Evolutionary conservation across 2,888 invertebrate genomes (phyloP).

Genomic region (Electrophaes corylata): DNA sequence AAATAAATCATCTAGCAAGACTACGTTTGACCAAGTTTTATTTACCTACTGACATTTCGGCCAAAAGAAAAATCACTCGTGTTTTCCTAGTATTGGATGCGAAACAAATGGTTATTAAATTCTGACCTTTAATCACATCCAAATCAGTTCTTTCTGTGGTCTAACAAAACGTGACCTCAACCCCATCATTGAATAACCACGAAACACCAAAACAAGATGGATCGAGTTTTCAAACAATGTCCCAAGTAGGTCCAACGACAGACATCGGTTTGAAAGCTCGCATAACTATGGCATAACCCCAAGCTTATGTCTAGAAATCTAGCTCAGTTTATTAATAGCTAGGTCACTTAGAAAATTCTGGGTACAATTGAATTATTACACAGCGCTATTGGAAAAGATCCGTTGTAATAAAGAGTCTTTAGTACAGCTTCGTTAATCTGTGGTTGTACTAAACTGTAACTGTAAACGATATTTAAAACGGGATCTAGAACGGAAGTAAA

Average conservation of each 20-base stretch:
- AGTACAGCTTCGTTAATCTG: too few species aligned
- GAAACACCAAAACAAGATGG: neutral
- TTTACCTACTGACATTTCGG: too few species aligned
- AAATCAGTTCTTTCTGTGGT: neutral
- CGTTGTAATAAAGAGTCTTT: too few species aligned
- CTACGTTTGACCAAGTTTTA: too few species aligned
- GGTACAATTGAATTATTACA: neutral
- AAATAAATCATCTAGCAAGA: too few species aligned
- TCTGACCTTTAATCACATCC: neutral
- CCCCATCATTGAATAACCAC: neutral
- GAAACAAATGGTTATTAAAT: too few species aligned
- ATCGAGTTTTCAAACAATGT: slow-evolving; percentile 1
- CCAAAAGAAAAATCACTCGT: too few species aligned
- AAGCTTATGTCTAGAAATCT: slow-evolving; percentile 18
- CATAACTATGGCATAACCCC: slow-evolving; percentile 29
- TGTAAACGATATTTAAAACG: too few species aligned
- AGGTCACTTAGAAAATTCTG: neutral
- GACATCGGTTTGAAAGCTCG: slow-evolving; percentile 30
- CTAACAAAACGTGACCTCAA: neutral
- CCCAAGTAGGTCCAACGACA: neutral
- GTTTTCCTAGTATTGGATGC: too few species aligned
- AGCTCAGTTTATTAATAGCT: neutral
- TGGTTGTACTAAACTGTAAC: too few species aligned
- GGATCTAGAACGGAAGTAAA: too few species aligned
- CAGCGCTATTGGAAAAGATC: neutral